These are phyloP conservation scores for Pantelozetes paolii DNA, from an alignment of 2,888 invertebrate genomes.

Conservation along the genomic window DNA sequence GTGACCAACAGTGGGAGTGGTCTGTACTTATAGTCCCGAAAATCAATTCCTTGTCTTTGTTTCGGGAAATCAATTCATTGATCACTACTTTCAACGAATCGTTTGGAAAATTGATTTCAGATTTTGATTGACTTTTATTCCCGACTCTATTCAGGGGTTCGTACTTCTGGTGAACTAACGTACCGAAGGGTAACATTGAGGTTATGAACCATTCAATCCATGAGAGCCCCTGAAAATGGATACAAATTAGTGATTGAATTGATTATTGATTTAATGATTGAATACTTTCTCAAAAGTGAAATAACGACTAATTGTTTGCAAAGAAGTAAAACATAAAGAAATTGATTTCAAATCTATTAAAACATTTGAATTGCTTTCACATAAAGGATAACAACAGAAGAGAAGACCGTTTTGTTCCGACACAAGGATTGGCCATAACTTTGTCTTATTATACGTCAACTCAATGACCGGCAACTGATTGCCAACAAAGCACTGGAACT, in stretches of 20 bases:
- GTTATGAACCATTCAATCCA: conserved; percentile 28
- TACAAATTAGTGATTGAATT: neutral
- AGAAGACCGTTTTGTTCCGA: conserved; percentile 29
- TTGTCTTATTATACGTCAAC: neutral
- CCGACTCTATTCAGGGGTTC: neutral
- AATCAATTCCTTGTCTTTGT: conserved; percentile 23
- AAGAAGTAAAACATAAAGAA: conserved; percentile 12
- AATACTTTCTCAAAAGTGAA: conserved; percentile 19
- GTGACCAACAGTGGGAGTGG: neutral
- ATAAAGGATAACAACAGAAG: conserved; percentile 25
- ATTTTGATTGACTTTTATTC: neutral
- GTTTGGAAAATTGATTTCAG: neutral
- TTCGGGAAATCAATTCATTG: conserved; percentile 24
- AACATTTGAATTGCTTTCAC: conserved; percentile 4
- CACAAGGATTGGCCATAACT: conserved; percentile 30
- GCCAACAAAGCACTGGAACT: neutral
- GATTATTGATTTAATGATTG: neutral
- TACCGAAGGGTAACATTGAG: conserved; percentile 25
- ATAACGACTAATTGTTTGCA: neutral
- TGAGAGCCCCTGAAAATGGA: neutral
- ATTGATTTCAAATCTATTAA: conserved; percentile 21
- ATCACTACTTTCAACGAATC: neutral
- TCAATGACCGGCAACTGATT: conserved; percentile 33
- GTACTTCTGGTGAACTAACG: conserved; percentile 6
- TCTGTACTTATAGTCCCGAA: conserved; percentile 25